Conservation (phyloP, 2,888 invertebrate genomes). For the Erynnis tages region DNA sequence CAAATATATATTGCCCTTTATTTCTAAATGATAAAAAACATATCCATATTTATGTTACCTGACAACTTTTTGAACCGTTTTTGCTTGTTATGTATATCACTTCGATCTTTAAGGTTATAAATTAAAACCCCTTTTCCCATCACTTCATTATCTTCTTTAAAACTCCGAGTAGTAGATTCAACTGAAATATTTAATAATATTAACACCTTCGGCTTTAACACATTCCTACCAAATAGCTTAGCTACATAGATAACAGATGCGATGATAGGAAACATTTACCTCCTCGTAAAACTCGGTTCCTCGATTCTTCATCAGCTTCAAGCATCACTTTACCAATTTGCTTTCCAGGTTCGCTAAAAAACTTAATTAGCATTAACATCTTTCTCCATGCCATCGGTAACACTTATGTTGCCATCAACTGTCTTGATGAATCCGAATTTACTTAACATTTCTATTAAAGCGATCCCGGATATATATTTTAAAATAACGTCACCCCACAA, state of each 20-base stretch:
- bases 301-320: background rate
- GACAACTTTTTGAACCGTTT: slow-evolving; percentile 15
- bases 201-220: no score
- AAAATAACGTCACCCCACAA: slow-evolving; percentile 38
- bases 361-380: slow-evolving; percentile 39
- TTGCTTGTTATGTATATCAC: background rate
- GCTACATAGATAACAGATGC: background rate
- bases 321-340: background rate
- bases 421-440: slow-evolving; percentile 37
- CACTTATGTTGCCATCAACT: slow-evolving; percentile 30
- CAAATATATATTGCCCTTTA: no score
- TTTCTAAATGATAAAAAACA: no score
- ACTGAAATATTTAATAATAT: background rate
- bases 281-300: slow-evolving; percentile 2
- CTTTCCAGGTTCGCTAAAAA: slow-evolving; percentile 35
- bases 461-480: slow-evolving; percentile 38
- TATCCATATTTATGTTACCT: no score
- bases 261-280: background rate
- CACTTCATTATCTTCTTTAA: background rate
- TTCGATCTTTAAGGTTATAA: slow-evolving; percentile 1
- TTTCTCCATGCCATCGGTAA: slow-evolving; percentile 37
- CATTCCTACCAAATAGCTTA: no score
- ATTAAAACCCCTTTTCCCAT: slow-evolving; percentile 9
- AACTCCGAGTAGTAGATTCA: slow-evolving; percentile 6
- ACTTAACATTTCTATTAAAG: slow-evolving; percentile 34